These are phyloP conservation scores for Notarius quadriscutis DNA, from an alignment of 2,113 vertebrate species.

Conservation along the genomic window DNA sequence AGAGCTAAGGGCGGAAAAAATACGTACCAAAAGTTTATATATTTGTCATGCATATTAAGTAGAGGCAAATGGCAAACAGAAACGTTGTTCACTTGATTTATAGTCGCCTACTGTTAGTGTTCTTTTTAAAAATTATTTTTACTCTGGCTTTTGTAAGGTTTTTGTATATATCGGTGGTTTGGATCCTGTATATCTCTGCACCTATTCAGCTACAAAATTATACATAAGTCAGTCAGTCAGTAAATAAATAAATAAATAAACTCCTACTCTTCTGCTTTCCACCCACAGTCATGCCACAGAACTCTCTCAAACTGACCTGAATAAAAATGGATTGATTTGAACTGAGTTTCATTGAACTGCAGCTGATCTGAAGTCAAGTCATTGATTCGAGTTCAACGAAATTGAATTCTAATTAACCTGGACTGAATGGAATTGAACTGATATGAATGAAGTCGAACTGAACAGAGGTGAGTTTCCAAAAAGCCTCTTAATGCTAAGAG, in stretches of 20 bases:
- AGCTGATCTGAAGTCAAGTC: not conserved
- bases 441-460: not conserved
- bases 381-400: not conserved
- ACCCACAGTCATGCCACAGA: not conserved
- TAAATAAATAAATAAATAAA: not conserved
- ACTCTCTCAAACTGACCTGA: not conserved
- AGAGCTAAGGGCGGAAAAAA: constrained; percentile 72
- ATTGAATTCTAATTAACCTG: not conserved
- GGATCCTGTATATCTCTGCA: not conserved
- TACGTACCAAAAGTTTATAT: not conserved
- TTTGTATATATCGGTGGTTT: not conserved
- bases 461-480: not conserved
- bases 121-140: not conserved
- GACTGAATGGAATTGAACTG: not conserved
- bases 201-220: not conserved
- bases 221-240: too few species aligned
- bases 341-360: not conserved
- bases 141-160: not conserved
- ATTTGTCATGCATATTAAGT: not conserved
- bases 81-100: not conserved
- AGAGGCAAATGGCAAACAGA: not conserved
- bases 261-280: not conserved
- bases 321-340: not conserved
- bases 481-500: too few species aligned
- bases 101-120: too few species aligned